These are phyloP conservation scores for Hyperoplus immaculatus DNA, from an alignment of 2,797 vertebrate species.

Conservation along the genomic window DNA sequence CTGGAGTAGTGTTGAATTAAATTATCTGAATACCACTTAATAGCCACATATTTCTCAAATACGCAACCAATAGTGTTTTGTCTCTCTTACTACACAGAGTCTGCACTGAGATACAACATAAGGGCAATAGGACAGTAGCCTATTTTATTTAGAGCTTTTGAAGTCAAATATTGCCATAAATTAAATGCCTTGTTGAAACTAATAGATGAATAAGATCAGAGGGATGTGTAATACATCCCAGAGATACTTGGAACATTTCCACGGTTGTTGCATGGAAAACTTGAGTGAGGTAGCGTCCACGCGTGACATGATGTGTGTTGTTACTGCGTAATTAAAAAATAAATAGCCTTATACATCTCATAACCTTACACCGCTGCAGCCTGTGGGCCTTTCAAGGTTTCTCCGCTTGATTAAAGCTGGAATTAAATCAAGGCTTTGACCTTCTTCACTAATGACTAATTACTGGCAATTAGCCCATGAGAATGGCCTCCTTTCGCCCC, in stretches of 20 bases:
- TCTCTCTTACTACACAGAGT: too few species aligned
- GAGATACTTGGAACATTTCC: too few species aligned
- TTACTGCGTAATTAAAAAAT: conserved; percentile 56
- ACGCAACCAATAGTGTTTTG: background rate
- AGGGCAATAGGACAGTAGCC: background rate
- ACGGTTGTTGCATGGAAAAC: conserved; percentile 8
- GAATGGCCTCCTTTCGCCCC: conserved; percentile 73
- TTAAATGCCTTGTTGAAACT: background rate
- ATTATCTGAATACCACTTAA: background rate
- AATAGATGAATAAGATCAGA: background rate
- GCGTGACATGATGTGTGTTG: conserved; percentile 43
- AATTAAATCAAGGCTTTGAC: conserved; percentile 85
- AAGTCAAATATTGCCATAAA: conserved; percentile 13
- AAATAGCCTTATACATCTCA: conserved; percentile 49
- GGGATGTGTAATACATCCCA: background rate
- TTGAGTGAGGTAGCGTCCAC: background rate
- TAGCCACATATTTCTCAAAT: background rate
- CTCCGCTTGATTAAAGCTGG: conserved; percentile 81
- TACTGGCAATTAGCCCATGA: conserved; percentile 82
- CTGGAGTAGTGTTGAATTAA: background rate
- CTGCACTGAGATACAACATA: background rate
- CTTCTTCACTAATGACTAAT: conserved; percentile 86
- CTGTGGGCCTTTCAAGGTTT: conserved; percentile 69
- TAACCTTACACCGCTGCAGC: conserved; percentile 56
- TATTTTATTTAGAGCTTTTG: background rate